Conservation (phyloP, 2,113 vertebrate species). For the Nannobrachium achirus region DNA sequence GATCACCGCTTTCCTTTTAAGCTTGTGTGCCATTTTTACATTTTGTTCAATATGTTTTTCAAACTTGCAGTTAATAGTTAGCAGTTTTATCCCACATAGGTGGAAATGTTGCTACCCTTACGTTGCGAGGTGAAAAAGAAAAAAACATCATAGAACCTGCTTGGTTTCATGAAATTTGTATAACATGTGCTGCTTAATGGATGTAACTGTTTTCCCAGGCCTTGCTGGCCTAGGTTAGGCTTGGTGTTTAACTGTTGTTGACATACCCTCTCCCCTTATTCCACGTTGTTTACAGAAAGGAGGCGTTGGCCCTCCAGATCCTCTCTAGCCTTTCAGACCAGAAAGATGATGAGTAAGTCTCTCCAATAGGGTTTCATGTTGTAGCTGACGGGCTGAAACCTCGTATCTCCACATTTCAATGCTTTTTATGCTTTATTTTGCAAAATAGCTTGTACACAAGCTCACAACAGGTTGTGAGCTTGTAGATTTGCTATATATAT, state of each 20-base stretch:
- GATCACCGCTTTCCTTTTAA: not conserved
- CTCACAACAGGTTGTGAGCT: no score
- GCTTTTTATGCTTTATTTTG: no score
- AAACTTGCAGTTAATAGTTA: not conserved
- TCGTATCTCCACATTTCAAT: no score
- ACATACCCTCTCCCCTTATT: constrained; percentile 68
- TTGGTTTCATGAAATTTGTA: not conserved
- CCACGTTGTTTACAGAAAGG: constrained; percentile 83
- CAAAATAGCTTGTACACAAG: no score
- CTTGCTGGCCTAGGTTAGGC: constrained; percentile 19
- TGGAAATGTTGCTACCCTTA: constrained; percentile 10
- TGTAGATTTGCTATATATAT: no score
- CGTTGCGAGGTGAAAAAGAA: no score
- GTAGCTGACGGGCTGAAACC: no score
- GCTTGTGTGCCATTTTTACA: not conserved
- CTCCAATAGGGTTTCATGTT: constrained; percentile 26
- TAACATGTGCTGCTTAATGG: constrained; percentile 6
- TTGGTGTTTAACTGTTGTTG: constrained; percentile 62
- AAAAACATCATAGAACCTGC: no score
- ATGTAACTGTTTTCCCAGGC: constrained; percentile 16
- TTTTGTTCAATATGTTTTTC: no score
- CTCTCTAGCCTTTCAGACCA: constrained; percentile 80
- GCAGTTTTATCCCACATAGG: constrained; percentile 21
- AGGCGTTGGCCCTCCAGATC: constrained; percentile 83
- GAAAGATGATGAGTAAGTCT: constrained; percentile 80